Percentiles rank a stretch among this genome's conserved stretches.
These are phyloP conservation scores for Epicampocera succincta DNA, from an alignment of 2,888 invertebrate species.

Conservation along the genomic window DNA sequence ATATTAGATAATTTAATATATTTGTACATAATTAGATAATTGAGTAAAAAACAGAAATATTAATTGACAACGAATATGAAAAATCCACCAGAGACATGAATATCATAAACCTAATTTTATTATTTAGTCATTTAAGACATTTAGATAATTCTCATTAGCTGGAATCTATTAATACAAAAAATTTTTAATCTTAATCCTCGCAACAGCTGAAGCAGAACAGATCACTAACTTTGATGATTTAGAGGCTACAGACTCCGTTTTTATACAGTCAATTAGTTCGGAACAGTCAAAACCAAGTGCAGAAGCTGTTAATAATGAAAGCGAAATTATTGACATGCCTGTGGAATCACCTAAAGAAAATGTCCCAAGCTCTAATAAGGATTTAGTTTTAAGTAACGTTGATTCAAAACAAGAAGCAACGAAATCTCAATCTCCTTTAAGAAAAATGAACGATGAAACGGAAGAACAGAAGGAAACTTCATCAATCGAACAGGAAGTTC, in stretches of 20 bases:
- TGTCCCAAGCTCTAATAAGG: not conserved
- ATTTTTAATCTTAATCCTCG: not conserved
- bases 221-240: constrained; percentile 1
- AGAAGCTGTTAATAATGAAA: not conserved
- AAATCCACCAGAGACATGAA: no score
- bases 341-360: not conserved
- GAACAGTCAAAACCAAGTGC: not conserved
- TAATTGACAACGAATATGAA: no score
- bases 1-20: no score
- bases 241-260: not conserved
- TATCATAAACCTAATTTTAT: no score
- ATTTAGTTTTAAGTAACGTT: not conserved
- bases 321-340: no score
- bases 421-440: no score
- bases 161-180: not conserved
- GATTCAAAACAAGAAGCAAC: not conserved
- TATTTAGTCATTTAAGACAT: no score
- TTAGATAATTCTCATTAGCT: no score
- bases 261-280: not conserved
- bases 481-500: not conserved
- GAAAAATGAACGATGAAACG: no score
- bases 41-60: no score
- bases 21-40: no score
- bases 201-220: constrained; percentile 3
- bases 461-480: not conserved